phyloP scores from a whole-genome alignment of 2,888 invertebrate genomes.

The Leptopilina myrica region DNA sequence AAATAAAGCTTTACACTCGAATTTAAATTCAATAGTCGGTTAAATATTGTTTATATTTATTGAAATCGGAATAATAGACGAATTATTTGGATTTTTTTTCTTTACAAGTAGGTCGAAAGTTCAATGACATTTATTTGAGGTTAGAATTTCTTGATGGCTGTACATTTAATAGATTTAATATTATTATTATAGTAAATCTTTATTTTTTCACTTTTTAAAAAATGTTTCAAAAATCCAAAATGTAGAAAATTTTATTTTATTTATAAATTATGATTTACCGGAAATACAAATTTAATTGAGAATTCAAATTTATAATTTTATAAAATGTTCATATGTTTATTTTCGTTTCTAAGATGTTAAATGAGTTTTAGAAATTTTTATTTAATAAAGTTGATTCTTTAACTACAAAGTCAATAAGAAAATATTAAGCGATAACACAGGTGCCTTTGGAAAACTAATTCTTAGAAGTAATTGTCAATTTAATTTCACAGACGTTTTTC shows the following conservation, averaged over 20 bases:
- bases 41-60: too few relatives aligned
- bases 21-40: too few relatives aligned
- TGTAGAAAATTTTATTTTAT: too few relatives aligned
- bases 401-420: not conserved
- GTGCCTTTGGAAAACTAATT: not conserved
- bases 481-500: not conserved
- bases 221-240: too few relatives aligned
- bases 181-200: not conserved
- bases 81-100: not conserved
- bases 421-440: not conserved
- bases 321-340: too few relatives aligned
- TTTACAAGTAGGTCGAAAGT: not conserved
- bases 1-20: too few relatives aligned
- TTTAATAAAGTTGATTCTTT: not conserved
- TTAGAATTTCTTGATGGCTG: not conserved
- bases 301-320: too few relatives aligned
- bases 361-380: not conserved
- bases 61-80: not conserved
- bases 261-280: too few relatives aligned
- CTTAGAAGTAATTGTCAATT: not conserved
- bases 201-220: not conserved
- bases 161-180: too few relatives aligned
- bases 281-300: too few relatives aligned
- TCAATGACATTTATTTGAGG: slow-evolving; percentile 13
- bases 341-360: too few relatives aligned